phyloP scores from a whole-genome alignment of 2,113 vertebrate species.

The Cryptomyrus ogoouensis region DNA sequence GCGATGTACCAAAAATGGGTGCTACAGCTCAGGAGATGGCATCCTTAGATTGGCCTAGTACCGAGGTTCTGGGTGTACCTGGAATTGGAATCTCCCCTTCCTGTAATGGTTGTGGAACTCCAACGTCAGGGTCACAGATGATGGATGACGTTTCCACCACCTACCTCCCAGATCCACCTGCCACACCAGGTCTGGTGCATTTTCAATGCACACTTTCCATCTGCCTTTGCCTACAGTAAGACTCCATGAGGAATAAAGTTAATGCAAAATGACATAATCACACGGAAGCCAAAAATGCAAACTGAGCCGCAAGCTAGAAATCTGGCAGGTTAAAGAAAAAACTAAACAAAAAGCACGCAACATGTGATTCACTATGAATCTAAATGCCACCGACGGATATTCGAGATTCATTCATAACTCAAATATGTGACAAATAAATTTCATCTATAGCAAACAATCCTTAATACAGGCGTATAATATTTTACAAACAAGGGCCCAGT shows the following conservation, averaged over 20 bases:
- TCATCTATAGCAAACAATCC: neutral
- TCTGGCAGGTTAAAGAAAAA: neutral
- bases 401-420: neutral
- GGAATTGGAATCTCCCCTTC: neutral
- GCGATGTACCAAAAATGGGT: neutral
- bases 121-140: neutral
- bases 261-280: neutral
- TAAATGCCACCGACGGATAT: neutral
- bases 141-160: neutral
- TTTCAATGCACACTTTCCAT: neutral
- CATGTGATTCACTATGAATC: neutral
- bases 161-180: neutral
- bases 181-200: neutral
- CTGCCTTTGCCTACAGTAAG: neutral
- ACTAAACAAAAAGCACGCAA: neutral
- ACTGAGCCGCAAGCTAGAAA: neutral
- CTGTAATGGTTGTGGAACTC: neutral
- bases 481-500: neutral
- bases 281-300: neutral
- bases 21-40: neutral
- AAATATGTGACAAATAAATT: neutral
- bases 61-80: neutral
- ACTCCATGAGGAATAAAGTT: neutral
- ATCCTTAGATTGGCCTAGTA: neutral
- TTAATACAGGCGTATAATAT: neutral